Evolutionary conservation across 2,797 vertebrate genomes (phyloP), one percentile per base, ranked within the genome.

Genomic region (Gymnothorax javanicus): DNA sequence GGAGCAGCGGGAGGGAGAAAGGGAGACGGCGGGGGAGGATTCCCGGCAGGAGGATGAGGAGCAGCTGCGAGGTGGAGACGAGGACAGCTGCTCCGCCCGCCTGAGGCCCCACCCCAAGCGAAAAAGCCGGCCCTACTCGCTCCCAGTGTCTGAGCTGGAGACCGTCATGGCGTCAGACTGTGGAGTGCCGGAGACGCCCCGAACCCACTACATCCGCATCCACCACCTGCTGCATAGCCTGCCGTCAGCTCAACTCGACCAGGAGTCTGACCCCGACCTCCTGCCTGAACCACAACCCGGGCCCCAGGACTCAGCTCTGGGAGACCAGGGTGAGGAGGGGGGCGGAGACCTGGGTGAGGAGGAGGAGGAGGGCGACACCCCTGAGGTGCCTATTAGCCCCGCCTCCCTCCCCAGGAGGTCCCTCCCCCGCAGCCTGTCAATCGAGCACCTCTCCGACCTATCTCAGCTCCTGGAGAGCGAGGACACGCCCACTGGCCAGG

Each of bases 91-190:
- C 81, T 93, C 91, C 27, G 93, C 94, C 6, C 94, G 91, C 0
- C 88, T 96, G 89, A 93, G 96, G 85, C 93, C 92, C 11, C 92
- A 93, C 0, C 91, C 91, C 15, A 96, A 95, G 90, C 94, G 95
- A 86, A 97, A 96, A 88, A 95, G 89, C 58, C 93, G 97, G 62
- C 97, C 97, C 0, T 97, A 96, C 87, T 97, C 97, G 4, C 84
- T 97, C 79, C 97, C 97, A 0, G 96, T 97, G 83, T 97, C 96
- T 0, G 97, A 97, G 91, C 94, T 97, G 77, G 97, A 97, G 90
- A 97, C 95, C 0, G 96, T 97, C 82, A 96, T 97, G n/a, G 96
- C 97, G 0, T 96, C 97, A 0, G 94, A 96, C 2, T 97, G 97
- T 0, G 95, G 96, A 0, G 96, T 97, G 85, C 96, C 97, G 0